These are phyloP conservation scores for Dryobota labecula DNA, from an alignment of 2,888 invertebrate species.

Conservation along the genomic window DNA sequence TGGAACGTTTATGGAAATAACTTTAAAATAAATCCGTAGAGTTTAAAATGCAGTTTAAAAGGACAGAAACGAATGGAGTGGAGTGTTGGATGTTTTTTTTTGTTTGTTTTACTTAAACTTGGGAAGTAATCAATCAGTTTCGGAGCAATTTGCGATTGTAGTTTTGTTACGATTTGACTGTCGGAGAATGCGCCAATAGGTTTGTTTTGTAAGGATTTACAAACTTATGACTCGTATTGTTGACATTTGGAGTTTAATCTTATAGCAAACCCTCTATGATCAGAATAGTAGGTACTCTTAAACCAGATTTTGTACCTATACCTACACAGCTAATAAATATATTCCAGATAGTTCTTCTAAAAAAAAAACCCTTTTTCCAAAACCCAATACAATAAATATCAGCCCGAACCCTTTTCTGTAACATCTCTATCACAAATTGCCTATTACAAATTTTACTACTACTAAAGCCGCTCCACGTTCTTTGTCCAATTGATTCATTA, in stretches of 20 bases:
- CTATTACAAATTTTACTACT: conserved; percentile 55
- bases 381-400: conserved; percentile 33
- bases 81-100: conserved; percentile 61
- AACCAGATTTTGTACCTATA: not conserved
- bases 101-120: conserved; percentile 21
- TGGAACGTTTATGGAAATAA: conserved; percentile 82
- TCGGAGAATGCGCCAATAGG: not conserved
- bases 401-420: conserved; percentile 42
- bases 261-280: not conserved
- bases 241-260: not conserved
- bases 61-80: conserved; percentile 66
- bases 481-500: conserved; percentile 67
- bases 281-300: not conserved
- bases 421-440: conserved; percentile 57
- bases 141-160: conserved; percentile 23
- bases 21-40: conserved; percentile 83
- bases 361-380: conserved; percentile 15
- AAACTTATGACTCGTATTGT: not conserved
- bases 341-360: not conserved
- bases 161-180: conserved; percentile 1
- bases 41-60: conserved; percentile 82
- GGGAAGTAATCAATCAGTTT: conserved; percentile 39
- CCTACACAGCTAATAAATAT: conserved; percentile 18
- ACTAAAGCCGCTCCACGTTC: conserved; percentile 46
- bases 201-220: not conserved